Base-by-base conservation (phyloP, 2,797 vertebrate genomes). In the Melanogrammus aeglefinus region DNA sequence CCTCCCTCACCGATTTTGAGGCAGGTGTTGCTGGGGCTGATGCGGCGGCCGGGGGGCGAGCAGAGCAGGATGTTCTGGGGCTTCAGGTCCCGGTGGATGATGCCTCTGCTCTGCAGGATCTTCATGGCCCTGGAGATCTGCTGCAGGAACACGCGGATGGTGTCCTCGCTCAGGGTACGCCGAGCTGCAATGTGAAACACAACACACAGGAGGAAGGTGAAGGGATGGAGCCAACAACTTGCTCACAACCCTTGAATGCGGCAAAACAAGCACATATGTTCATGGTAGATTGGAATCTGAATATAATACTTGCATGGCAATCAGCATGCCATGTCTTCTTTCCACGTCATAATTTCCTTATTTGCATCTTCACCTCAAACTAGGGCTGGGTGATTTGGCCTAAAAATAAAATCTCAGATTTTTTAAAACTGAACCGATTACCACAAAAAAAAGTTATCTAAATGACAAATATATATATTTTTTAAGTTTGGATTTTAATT, bases 51-150 rank as follows among this genome's bases (percentile, higher is more conserved):
- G 2, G 94, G 94, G 0, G 92, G 81, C 12, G 95, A 96, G 73
- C 96, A 96, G 35, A 99, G 95, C 77, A 99, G 94, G 80, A 99
- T 98, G 82, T 99, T 99, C 93, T 99, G 98, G 0, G 98, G 98
- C 82, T 99, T 99, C 79, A 99, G 92, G 91, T 99, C 97, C 14
- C 98, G 92, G 87, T 99, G 98, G 83, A 99, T 95, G 90, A 99
- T 97, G 81, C 95, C 98, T 90, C 97, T 98, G 90, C 95, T 95
- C 84, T 97, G 96, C 75, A 99, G 88, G 81, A 97, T 91, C 81
- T 95, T 96, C 97, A 99, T 97, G 87, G 98, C 98, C 6, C 95
- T 95, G 0, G 96, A 96, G 1, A 99, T 97, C 92, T 99, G 98
- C 92, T 96, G 96, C 77, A 99, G 94, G 91, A 99, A 98, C 4